Evolutionary conservation across 2,113 vertebrate genomes (phyloP), one percentile per base, ranked within the genome.

Genomic region (Anolis carolinensis): DNA sequence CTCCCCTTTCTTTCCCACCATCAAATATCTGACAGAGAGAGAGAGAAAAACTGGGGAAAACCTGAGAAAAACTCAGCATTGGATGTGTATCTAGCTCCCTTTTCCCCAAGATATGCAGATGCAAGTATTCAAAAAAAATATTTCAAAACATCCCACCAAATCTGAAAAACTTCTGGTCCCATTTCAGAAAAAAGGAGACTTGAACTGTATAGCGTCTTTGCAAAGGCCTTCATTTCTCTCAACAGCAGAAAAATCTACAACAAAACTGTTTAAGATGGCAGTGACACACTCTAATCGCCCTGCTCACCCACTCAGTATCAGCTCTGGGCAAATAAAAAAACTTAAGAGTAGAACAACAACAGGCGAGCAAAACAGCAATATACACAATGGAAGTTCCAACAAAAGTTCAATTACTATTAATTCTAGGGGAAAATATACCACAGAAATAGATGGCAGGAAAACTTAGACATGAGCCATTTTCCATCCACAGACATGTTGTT

Each of bases 391-490:
- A 72, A 20, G 20, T 34, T 71, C 67, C 44, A 30, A 81, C 34
- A 68, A 27, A 11, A 48, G 63, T 50, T 32, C 18, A 78, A 55
- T 39, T 71, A 70, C 52, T 70, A 79, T 70, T 68, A 50, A 70
- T 52, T 39, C 34, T 59, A 63, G 34, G 36, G 59, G 82, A 16
- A 80, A 59, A 18, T 74, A 44, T 0, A 89, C 67, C 62, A 39
- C 71, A 50, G 5, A 23, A 90, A 85, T 65, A 68, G 21, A 34
- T 36, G 55, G 8, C 67, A 87, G 20, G 52, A 81, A 62, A 88
- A 23, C 59, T 13, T 39, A 76, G 13, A 63, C 30, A 16, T 50
- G 5, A 18, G 25, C 36, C 8, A 36, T 87, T 67, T 82, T 85
- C 65, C 50, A 83, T 70, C 72, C 44, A 50, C 65, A 79, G 52